phyloP scores from a whole-genome alignment of 2,113 vertebrate species.

The Turnix velox region DNA sequence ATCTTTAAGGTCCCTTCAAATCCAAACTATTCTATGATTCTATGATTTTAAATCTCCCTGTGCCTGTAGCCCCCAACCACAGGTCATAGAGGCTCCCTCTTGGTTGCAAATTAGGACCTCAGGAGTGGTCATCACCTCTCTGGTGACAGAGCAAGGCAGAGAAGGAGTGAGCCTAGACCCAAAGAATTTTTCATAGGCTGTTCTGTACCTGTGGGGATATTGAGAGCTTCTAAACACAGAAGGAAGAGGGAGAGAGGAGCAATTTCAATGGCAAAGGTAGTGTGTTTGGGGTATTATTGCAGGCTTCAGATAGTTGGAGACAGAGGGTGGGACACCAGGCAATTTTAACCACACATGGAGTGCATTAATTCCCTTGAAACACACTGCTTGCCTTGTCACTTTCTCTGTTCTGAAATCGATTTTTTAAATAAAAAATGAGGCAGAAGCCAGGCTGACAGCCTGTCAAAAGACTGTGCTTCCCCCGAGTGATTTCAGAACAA shows the following conservation, averaged over 20 bases:
- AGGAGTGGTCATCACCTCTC: background rate
- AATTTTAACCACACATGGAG: background rate
- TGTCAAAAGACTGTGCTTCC: background rate
- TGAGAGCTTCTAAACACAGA: background rate
- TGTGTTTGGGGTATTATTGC: background rate
- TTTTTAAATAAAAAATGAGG: slow-evolving; percentile 25
- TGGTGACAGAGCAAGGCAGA: background rate
- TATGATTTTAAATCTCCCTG: no score
- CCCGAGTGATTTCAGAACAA: background rate
- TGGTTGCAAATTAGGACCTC: background rate
- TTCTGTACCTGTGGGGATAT: background rate
- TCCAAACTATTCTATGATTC: no score
- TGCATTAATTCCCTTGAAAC: background rate
- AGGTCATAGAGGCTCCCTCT: background rate
- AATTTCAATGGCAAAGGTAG: background rate
- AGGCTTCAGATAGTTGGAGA: background rate
- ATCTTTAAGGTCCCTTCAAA: no score
- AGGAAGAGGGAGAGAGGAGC: background rate
- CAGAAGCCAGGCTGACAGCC: background rate
- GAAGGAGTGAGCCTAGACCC: background rate
- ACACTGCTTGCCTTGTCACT: background rate
- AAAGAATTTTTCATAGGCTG: background rate
- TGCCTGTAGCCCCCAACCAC: background rate
- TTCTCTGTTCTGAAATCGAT: background rate
- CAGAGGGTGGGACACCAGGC: background rate